Percentiles rank a stretch among this genome's conserved stretches.
These are phyloP conservation scores for Zootermopsis nevadensis DNA, from an alignment of 2,888 invertebrate species.

Conservation along the genomic window DNA sequence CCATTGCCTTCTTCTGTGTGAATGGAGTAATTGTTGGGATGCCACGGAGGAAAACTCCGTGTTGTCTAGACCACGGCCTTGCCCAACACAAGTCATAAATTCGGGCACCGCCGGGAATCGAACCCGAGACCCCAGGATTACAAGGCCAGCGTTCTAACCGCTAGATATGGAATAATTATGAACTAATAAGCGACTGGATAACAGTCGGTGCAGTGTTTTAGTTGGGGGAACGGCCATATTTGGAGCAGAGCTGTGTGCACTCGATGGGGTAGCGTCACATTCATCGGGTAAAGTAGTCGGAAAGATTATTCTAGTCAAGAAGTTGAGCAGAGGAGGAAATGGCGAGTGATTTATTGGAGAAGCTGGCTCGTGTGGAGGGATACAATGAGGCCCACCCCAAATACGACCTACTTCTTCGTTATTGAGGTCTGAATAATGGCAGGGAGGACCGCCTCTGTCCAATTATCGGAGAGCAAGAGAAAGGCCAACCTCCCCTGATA, in stretches of 20 bases:
- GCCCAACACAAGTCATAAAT: too few species aligned
- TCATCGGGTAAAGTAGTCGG: neutral
- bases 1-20: too few species aligned
- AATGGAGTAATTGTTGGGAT: too few species aligned
- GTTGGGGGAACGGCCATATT: too few species aligned
- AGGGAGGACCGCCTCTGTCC: neutral
- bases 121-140: too few species aligned
- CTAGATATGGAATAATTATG: too few species aligned
- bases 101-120: too few species aligned
- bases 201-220: too few species aligned
- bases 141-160: too few species aligned
- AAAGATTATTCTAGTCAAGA: slow-evolving; percentile 6
- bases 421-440: neutral
- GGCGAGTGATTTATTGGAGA: neutral
- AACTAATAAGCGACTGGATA: too few species aligned
- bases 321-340: neutral
- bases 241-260: slow-evolving; percentile 3
- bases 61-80: too few species aligned
- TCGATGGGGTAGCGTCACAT: neutral
- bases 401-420: neutral
- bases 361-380: slow-evolving; percentile 1
- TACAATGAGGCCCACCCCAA: slow-evolving; percentile 7
- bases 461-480: neutral
- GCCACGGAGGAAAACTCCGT: too few species aligned
- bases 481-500: neutral